Base-by-base conservation (phyloP, 2,113 vertebrate genomes). In the Oxyruncus cristatus region DNA sequence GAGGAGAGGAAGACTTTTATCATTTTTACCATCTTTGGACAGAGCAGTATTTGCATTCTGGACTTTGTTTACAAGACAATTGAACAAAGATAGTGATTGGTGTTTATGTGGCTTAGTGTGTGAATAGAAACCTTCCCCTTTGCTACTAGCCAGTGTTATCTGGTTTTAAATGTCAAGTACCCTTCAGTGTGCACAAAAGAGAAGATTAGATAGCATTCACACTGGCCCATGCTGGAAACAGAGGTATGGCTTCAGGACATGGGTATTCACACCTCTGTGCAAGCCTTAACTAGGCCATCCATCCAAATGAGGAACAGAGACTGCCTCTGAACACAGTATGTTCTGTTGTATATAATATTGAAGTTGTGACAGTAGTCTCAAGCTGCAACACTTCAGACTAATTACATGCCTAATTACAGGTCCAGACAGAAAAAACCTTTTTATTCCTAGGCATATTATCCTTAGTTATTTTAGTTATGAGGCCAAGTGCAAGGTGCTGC, bases 91-190 rank as follows among this genome's bases (percentile, higher is more conserved):
- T 97, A 97, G n/a, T 18, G 37, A 98, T 97, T 89, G 4, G 6
- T 96, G 92, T 96, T 93, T 94, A 47, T 87, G 32, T 6, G 8
- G 70, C 72, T 92, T 52, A 66, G 47, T 50, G 47, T 50, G 28
- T 78, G 95, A 96, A 92, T 87, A 92, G 83, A 88, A 96, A 74
- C 80, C 55, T 85, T 96, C 59, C 46, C 58, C 85, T 92, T 39
- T 84, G 79, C 85, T 95, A 85, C 88, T 78, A 91, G 56, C 20
- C 47, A 61, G 39, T 42, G 5, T 97, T 98, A 98, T 97, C 97
- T 91, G 42, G 41, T 84, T 97, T 97, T 88, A 95, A 97, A 97
- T 98, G 96, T 97, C 97, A 96, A 90, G 39, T 56, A 71, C 56
- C 78, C 83, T 92, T 95, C 80, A 87, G 74, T 59, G 81, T 59